A percentile compares a stretch with the other conserved stretches of the same genome.
Conservation (phyloP, 2,113 vertebrate species). For the rat (Rattus norvegicus) region GRCr8 NC_086027.1:34192501-34193000, state of each 20-base stretch:
- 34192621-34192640: neutral
- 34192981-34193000: neutral
- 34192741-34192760: neutral
- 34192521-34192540: neutral
- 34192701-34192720: neutral
- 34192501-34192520: neutral
- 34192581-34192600: neutral
- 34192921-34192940: neutral
- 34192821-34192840: neutral
- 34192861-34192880: neutral
- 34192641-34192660: neutral
- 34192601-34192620: neutral
- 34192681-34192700: conserved; percentile 10
- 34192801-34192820: neutral
- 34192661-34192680: conserved; percentile 3
- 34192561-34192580: neutral
- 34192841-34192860: neutral
- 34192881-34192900: neutral
- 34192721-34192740: neutral
- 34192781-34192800: neutral
- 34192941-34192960: neutral
- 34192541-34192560: neutral
- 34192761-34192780: neutral
- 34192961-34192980: neutral
- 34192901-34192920: neutral